phyloP scores from a whole-genome alignment of 2,888 invertebrate species.

The Heliconius charithonia region DNA sequence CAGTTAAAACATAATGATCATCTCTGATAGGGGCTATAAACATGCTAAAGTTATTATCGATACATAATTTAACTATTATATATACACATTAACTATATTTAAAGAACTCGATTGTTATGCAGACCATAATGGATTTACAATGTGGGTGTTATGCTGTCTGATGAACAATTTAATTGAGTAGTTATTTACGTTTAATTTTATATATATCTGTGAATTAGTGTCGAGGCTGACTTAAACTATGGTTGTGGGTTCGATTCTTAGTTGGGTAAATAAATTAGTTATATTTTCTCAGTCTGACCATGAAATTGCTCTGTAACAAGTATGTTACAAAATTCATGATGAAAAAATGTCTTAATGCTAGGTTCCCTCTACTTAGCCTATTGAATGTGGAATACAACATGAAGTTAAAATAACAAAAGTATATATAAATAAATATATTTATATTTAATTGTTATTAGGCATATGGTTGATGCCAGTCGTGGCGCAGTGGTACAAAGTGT shows the following conservation, averaged over 20 bases:
- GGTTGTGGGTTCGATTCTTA: not conserved
- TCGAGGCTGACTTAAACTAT: not conserved
- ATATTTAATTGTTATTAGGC: not conserved
- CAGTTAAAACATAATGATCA: not conserved
- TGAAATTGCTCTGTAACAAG: too few relatives aligned
- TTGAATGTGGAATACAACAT: too few relatives aligned
- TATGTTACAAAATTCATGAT: too few relatives aligned
- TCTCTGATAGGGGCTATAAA: not conserved
- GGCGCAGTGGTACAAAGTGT: too few relatives aligned
- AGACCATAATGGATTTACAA: conserved; percentile 7
- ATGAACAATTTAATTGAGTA: conserved; percentile 7
- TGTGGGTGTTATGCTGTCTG: conserved; percentile 19
- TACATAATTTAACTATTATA: not conserved
- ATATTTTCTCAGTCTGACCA: not conserved
- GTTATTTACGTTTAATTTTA: conserved; percentile 6
- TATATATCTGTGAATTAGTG: not conserved
- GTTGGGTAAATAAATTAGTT: not conserved
- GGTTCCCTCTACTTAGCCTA: too few relatives aligned
- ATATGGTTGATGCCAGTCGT: too few relatives aligned
- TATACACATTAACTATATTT: conserved; percentile 10
- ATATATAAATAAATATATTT: too few relatives aligned
- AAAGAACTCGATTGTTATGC: conserved; percentile 9
- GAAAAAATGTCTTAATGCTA: too few relatives aligned
- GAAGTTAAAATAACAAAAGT: too few relatives aligned
- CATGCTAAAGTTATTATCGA: not conserved